Base-by-base conservation (phyloP, 1,140 invertebrate species). In the Hylaeus anthracinus region DNA sequence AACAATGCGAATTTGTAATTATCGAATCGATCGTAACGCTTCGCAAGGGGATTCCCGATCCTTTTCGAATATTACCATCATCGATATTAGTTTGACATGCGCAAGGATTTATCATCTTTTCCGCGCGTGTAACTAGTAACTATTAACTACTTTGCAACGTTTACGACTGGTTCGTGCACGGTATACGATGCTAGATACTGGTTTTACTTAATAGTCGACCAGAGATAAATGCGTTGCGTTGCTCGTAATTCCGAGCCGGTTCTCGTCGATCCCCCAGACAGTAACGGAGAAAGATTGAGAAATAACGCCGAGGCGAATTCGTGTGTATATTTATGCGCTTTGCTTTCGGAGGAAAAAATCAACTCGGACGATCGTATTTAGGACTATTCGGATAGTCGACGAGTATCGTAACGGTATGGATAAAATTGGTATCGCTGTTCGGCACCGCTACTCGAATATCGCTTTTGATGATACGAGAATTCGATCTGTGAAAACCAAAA, bases 201-300 rank as follows among this genome's bases (percentile, higher is more conserved):
- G 75, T 72, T 63, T 71, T 63, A 12, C 75, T 71, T 72, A 63
- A 45, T 72, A 71, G 56, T 15, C 75, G 75, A 72, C 43, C 56
- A 78, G 67, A 78, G 58, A 78, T 63, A 72, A 78, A 78, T 53
- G 75, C 14, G n/a, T 45, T 43, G 1, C 3, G 43, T n/a, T 53
- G 67, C 67, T 53, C 39, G 75, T 71, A 78, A 71, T 48, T 78
- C 39, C 55, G 58, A 8, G 12, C 39, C 10, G 60, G 48, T 43
- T n/a, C 12, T 41, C 45, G 3, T 41, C 45, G 3, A 10, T 41
- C 26, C 15, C 39, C 6, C 4, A 37, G 8, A 15, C 8, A 45
- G 41, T 1, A 10, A 10, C 26, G 26, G 5, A 5, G 14, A 14
- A 15, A 55, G 51, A 56, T 69, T 60, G 74, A 39, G 26, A 78